phyloP scores from a whole-genome alignment of 2,113 vertebrate genomes.

The Podarcis raffonei region DNA sequence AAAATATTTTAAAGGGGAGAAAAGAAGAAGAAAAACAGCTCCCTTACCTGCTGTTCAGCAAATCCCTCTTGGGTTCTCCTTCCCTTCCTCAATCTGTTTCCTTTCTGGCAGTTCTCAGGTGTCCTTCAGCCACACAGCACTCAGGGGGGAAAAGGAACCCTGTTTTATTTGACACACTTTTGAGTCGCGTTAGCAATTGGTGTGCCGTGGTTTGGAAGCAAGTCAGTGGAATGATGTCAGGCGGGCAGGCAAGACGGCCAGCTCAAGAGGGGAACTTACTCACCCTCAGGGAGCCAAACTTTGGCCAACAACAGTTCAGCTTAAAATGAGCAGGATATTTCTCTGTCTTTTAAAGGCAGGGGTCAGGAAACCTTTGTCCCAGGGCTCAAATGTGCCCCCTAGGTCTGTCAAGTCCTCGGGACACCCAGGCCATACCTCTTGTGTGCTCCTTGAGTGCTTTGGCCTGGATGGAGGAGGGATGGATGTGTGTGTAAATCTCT shows the following conservation, averaged over 20 bases:
- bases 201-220: background rate
- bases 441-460: too few species aligned
- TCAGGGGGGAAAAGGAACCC: background rate
- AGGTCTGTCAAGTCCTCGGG: too few species aligned
- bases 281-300: slow-evolving; percentile 49
- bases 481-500: too few species aligned
- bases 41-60: slow-evolving; percentile 2
- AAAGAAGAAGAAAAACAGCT: background rate
- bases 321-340: background rate
- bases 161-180: accelerated
- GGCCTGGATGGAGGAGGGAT: too few species aligned
- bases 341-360: background rate
- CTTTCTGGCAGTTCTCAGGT: background rate
- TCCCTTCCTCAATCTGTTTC: background rate
- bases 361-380: too few species aligned
- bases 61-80: background rate
- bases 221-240: slow-evolving; percentile 19
- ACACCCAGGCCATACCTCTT: too few species aligned
- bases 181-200: background rate
- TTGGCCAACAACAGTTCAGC: slow-evolving; percentile 52
- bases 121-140: accelerated
- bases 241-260: background rate
- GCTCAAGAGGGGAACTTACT: slow-evolving; percentile 36
- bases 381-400: too few species aligned
- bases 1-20: background rate